Evolutionary conservation across 2,888 invertebrate species (phyloP).

Genomic region (Drosophila histrio): DNA sequence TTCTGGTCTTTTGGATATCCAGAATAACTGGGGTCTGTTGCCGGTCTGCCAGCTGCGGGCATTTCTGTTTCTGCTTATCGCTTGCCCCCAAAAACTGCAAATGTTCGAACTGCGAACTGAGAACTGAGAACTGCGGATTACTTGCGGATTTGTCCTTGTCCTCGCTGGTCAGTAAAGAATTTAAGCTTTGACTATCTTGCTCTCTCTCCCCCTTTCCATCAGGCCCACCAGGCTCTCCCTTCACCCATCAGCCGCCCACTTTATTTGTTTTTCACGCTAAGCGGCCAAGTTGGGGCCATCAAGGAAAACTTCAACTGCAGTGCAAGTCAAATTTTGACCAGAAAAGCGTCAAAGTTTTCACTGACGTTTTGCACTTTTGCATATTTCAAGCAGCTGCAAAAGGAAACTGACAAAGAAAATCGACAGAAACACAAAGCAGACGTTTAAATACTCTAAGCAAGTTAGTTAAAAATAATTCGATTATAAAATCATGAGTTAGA

Average conservation of each 20-base stretch:
- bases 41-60: slow-evolving; percentile 42
- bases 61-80: slow-evolving; percentile 56
- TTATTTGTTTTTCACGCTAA: slow-evolving; percentile 77
- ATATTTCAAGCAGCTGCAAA: slow-evolving; percentile 66
- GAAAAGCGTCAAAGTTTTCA: slow-evolving; percentile 72
- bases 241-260: slow-evolving; percentile 36
- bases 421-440: background rate
- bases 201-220: slow-evolving; percentile 2
- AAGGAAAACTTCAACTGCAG: slow-evolving; percentile 77
- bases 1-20: slow-evolving; percentile 64
- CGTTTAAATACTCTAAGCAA: slow-evolving; percentile 18
- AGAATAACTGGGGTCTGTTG: slow-evolving; percentile 26
- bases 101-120: slow-evolving; percentile 63
- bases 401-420: slow-evolving; percentile 37
- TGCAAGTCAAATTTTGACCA: slow-evolving; percentile 76
- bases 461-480: no score
- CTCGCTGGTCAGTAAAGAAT: slow-evolving; percentile 56
- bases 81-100: slow-evolving; percentile 44
- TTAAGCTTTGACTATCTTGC: slow-evolving; percentile 26
- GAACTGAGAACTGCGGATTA: slow-evolving; percentile 52
- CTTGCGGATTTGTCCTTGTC: slow-evolving; percentile 72
- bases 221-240: background rate
- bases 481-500: no score
- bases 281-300: slow-evolving; percentile 68
- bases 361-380: slow-evolving; percentile 75